Percentiles rank a stretch among this genome's conserved stretches.
Evolutionary conservation across 2,888 invertebrate species (phyloP).

Genomic region (Busseola fusca): DNA sequence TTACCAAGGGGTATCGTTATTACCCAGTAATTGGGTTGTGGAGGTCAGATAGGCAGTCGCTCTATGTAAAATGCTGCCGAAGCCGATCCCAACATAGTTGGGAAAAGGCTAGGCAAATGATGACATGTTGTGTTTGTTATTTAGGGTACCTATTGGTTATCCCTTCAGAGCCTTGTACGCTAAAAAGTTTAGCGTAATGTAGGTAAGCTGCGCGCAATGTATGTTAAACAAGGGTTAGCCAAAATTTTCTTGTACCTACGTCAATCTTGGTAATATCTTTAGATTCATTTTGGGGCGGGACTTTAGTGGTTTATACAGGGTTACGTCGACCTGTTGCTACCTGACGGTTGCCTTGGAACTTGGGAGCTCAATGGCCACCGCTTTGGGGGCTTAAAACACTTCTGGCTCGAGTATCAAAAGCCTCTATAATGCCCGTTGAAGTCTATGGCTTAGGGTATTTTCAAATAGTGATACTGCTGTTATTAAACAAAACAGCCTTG

Average conservation of each 20-base stretch:
- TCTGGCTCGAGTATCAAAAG: conserved; percentile 6
- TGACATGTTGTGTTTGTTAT: too few species aligned
- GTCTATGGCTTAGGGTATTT: background rate
- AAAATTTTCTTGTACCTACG: conserved; percentile 34
- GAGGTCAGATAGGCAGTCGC: too few species aligned
- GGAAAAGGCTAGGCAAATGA: too few species aligned
- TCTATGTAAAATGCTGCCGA: too few species aligned
- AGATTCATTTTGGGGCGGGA: conserved; percentile 36
- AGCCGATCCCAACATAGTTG: too few species aligned
- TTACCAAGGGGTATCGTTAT: too few species aligned
- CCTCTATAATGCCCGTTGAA: conserved; percentile 18
- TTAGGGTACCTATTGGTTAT: too few species aligned
- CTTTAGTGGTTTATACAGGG: conserved; percentile 34
- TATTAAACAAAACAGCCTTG: background rate
- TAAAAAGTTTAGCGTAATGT: conserved; percentile 9
- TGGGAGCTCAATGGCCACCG: conserved; percentile 31
- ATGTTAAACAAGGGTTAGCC: conserved; percentile 25
- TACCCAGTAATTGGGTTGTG: too few species aligned
- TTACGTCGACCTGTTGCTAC: conserved; percentile 51
- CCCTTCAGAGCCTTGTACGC: too few species aligned
- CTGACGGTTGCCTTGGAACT: conserved; percentile 29
- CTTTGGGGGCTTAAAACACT: conserved; percentile 31
- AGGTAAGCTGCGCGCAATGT: conserved; percentile 15
- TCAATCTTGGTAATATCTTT: conserved; percentile 34
- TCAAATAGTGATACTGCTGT: background rate